Percentiles rank a stretch among this genome's conserved stretches.
Conservation (phyloP, 2,113 vertebrate genomes). For the Uria aalge region DNA sequence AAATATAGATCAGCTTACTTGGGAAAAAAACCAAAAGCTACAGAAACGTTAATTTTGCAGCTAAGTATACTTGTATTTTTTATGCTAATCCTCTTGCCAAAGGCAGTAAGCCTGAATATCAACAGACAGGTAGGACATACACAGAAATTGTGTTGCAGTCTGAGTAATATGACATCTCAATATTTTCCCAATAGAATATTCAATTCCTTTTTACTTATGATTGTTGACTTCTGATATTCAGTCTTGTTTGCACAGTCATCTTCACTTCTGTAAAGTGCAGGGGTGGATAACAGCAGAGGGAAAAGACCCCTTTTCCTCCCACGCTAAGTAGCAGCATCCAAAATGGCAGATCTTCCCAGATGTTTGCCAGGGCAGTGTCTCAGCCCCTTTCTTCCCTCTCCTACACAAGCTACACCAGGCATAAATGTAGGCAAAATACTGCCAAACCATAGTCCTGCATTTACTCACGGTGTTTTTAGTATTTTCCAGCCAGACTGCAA, state of each 20-base stretch:
- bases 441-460: background rate
- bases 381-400: background rate
- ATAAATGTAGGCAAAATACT: background rate
- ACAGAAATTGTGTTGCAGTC: background rate
- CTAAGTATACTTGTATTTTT: conserved; percentile 5
- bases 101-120: background rate
- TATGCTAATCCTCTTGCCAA: background rate
- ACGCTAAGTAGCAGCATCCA: background rate
- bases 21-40: background rate
- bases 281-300: background rate
- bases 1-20: background rate
- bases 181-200: background rate
- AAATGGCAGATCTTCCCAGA: background rate
- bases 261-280: background rate
- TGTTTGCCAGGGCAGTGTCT: background rate
- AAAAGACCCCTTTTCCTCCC: background rate
- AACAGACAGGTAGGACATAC: background rate
- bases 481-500: background rate
- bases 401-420: background rate
- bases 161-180: background rate
- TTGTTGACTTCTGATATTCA: background rate
- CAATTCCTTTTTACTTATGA: background rate
- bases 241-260: background rate
- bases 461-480: background rate
- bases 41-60: background rate